Evolutionary conservation across 2,888 invertebrate genomes (phyloP), one percentile per base, ranked within the genome.

Genomic region (Oasisia sp.): DNA sequence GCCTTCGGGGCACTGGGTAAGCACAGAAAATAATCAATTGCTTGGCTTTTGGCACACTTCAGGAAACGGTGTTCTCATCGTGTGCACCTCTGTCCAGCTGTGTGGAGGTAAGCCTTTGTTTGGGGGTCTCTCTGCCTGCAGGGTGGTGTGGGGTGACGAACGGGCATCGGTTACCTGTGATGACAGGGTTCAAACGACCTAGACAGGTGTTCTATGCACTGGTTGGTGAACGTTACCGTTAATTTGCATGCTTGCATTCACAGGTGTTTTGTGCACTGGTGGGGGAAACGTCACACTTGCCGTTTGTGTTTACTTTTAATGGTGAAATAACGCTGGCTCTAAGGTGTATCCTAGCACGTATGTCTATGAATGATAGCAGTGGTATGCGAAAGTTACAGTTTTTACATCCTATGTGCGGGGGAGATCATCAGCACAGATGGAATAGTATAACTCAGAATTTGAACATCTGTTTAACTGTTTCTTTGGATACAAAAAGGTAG

Each of bases 31-130:
- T 74, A 74, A 74, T 74, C 74, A 74, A 74, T 74, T 74, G 74
- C 74, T n/a, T 74, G 74, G 74, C 74, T 74, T 74, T n/a, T 74
- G 74, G 74, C 74, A 74, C n/a, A 19, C 74, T 74, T 74, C 74
- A 19, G 19, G 74, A 74, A 27, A 27, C 74, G 27, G 74, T 14
- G 5, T 27, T 74, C 74, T 74, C 27, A 27, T 27, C 27, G 27
- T 74, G 74, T 74, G 27, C n/a, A 74, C 74, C 74, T 74, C n/a
- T 74, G 74, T 74, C 74, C n/a, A 27, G 2, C 74, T 74, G 74
- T 27, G 19, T 74, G 74, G 74, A 74, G 74, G 74, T 74, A 74
- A 74, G 74, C 74, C n/a, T 74, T 74, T 74, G 74, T 74, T 74
- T 19, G n/a, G 50, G 50, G 50, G 14, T 74, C 19, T 74, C 0